A percentile compares a stretch with the other conserved stretches of the same genome.
phyloP scores from a whole-genome alignment of 1,140 invertebrate species.

The Zaprionus camerounensis region DNA sequence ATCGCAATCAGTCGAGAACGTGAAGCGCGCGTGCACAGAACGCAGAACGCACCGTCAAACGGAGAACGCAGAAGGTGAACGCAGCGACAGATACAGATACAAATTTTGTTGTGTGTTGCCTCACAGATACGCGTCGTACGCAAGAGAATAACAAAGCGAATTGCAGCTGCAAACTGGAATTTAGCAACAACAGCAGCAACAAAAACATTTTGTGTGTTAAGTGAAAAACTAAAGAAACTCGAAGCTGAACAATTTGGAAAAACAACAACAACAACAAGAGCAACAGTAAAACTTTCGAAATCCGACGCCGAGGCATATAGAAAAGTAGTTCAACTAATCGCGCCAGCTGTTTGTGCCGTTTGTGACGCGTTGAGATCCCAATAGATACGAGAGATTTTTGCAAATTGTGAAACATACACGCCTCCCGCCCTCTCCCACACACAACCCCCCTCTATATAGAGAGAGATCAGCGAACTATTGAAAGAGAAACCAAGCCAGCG shows the following conservation, averaged over 20 bases:
- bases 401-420: conserved; percentile 16
- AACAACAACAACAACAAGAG: conserved; percentile 25
- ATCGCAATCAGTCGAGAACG: conserved; percentile 77
- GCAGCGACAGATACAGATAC: conserved; percentile 32
- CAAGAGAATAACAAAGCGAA: conserved; percentile 44
- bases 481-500: conserved; percentile 2
- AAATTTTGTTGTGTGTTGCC: conserved; percentile 36
- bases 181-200: conserved; percentile 24
- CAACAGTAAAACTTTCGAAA: conserved; percentile 66
- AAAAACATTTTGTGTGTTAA: conserved; percentile 37
- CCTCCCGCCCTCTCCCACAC: neutral
- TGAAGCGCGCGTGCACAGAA: conserved; percentile 66
- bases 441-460: neutral
- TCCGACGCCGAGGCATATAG: conserved; percentile 36
- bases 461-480: neutral
- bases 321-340: conserved; percentile 71
- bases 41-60: conserved; percentile 36
- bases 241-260: conserved; percentile 44
- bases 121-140: conserved; percentile 41
- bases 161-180: conserved; percentile 60
- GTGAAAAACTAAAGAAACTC: conserved; percentile 53
- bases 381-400: conserved; percentile 36
- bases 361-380: neutral
- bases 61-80: conserved; percentile 16
- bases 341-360: conserved; percentile 44